These are phyloP conservation scores for Drosophila lacteicornis DNA, from an alignment of 1,140 invertebrate genomes.

Conservation along the genomic window DNA sequence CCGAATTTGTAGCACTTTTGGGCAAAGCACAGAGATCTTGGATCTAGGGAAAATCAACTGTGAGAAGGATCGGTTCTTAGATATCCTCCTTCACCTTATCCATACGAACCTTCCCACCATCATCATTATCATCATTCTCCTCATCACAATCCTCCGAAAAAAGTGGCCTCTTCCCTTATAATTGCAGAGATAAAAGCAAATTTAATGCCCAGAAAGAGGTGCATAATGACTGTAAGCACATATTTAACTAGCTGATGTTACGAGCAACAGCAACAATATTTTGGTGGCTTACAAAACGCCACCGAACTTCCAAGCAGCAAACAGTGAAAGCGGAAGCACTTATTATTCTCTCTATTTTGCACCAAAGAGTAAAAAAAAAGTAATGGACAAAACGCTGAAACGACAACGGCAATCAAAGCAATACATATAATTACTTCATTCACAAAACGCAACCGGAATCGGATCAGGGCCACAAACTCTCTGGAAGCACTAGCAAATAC, in stretches of 20 bases:
- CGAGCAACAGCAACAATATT: constrained; percentile 41
- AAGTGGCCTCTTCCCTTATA: constrained; percentile 28
- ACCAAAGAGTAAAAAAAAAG: constrained; percentile 45
- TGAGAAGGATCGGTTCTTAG: background rate
- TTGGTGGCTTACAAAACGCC: constrained; percentile 40
- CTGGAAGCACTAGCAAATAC: constrained; percentile 27
- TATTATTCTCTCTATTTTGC: constrained; percentile 67
- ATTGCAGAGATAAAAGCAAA: constrained; percentile 32
- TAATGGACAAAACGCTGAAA: constrained; percentile 52
- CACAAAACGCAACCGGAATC: constrained; percentile 69
- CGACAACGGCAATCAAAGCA: constrained; percentile 57
- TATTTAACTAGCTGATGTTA: constrained; percentile 47
- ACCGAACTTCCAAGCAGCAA: constrained; percentile 48
- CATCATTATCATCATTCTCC: background rate
- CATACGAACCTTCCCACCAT: background rate
- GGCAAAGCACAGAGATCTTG: background rate
- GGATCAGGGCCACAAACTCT: constrained; percentile 59
- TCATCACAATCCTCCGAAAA: background rate
- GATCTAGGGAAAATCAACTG: background rate
- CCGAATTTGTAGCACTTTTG: background rate
- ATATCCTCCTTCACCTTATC: background rate
- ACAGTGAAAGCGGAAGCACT: constrained; percentile 74
- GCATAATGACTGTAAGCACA: constrained; percentile 54
- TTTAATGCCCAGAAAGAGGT: constrained; percentile 51
- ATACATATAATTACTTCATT: constrained; percentile 61